Conservation (phyloP, 2,797 vertebrate species). For the Lithobates sylvaticus region DNA sequence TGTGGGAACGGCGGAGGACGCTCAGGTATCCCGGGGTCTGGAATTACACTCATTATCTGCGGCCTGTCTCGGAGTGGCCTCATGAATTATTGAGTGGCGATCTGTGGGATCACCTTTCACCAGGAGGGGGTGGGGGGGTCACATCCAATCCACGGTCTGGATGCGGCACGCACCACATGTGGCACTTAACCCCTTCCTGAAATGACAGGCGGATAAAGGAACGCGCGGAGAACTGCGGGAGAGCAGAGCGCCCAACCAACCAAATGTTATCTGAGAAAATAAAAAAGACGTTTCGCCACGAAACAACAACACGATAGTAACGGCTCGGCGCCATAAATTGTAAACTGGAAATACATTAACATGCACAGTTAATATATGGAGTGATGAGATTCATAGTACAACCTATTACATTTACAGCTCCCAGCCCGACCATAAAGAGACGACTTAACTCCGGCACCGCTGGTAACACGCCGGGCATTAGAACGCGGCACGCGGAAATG, state of each 20-base stretch:
- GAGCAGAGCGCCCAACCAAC: no score
- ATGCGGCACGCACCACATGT: conserved; percentile 26
- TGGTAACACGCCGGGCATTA: background rate
- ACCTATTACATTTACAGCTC: background rate
- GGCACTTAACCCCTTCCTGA: conserved; percentile 24
- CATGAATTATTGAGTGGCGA: conserved; percentile 48
- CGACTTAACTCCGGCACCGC: background rate
- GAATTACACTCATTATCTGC: conserved; percentile 33
- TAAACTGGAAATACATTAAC: background rate
- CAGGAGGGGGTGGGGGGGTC: background rate
- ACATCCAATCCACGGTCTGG: background rate
- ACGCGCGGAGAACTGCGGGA: background rate
- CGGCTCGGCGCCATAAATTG: background rate
- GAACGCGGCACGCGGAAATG: background rate
- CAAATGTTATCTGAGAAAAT: background rate
- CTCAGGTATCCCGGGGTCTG: conserved; percentile 30
- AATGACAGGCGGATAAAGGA: conserved; percentile 4
- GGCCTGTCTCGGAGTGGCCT: background rate
- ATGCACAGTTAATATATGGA: conserved; percentile 1
- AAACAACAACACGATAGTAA: background rate
- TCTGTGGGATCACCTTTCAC: conserved; percentile 48
- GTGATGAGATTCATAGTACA: background rate
- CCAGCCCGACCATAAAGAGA: background rate
- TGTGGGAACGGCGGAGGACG: background rate
- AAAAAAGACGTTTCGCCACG: background rate